Conservation (phyloP, 2,797 vertebrate genomes). For the Phrynocephalus vlangalii region DNA sequence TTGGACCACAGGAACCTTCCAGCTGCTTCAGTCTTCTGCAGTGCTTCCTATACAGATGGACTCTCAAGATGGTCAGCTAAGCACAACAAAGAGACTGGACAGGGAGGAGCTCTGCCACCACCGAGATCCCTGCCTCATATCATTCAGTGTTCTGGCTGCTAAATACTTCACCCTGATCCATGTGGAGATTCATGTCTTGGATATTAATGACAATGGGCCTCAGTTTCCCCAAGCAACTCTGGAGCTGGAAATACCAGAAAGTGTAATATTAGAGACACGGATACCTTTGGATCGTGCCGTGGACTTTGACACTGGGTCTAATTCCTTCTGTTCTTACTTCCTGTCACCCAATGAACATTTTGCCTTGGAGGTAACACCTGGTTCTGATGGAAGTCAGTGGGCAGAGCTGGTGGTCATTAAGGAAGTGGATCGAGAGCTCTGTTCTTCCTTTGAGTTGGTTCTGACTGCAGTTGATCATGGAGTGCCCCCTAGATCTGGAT, state of each 20-base stretch:
- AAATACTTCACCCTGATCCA: slow-evolving; percentile 84
- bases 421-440: slow-evolving; percentile 89
- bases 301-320: slow-evolving; percentile 86
- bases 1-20: slow-evolving; percentile 81
- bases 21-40: slow-evolving; percentile 85
- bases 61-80: slow-evolving; percentile 81
- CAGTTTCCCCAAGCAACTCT: slow-evolving; percentile 83
- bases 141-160: slow-evolving; percentile 87
- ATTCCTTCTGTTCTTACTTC: slow-evolving; percentile 84
- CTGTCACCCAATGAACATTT: slow-evolving; percentile 90
- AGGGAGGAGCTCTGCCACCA: slow-evolving; percentile 89
- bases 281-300: slow-evolving; percentile 89
- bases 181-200: slow-evolving; percentile 89
- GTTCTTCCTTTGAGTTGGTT: slow-evolving; percentile 84
- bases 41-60: slow-evolving; percentile 84
- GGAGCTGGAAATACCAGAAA: slow-evolving; percentile 94
- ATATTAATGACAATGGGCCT: slow-evolving; percentile 90
- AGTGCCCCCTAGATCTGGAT: slow-evolving; percentile 87
- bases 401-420: slow-evolving; percentile 88
- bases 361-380: slow-evolving; percentile 82
- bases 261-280: slow-evolving; percentile 82
- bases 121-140: slow-evolving; percentile 85
- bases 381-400: slow-evolving; percentile 84
- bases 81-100: slow-evolving; percentile 86
- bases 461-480: slow-evolving; percentile 89